These are phyloP conservation scores for Steinernema feltiae DNA, from an alignment of 1,140 invertebrate genomes.

Conservation along the genomic window DNA sequence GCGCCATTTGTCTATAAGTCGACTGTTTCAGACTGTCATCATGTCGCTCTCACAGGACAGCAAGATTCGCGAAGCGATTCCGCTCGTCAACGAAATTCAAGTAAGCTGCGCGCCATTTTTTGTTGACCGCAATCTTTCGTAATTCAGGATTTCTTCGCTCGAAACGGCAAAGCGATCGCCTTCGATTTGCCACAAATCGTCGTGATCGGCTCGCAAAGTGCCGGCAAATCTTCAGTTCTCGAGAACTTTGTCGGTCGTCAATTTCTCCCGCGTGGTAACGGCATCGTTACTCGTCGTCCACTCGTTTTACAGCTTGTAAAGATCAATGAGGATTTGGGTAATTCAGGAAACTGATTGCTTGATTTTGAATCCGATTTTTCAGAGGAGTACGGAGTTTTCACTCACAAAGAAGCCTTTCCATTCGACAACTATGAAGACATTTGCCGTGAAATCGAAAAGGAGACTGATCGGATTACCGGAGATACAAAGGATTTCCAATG, in stretches of 20 bases:
- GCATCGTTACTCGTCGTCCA: constrained; percentile 91
- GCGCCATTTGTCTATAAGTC: background rate
- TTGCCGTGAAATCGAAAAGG: constrained; percentile 77
- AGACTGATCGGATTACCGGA: constrained; percentile 88
- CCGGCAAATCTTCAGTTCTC: constrained; percentile 97
- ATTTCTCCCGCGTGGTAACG: constrained; percentile 89
- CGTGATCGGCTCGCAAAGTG: constrained; percentile 97
- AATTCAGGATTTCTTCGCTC: constrained; percentile 61
- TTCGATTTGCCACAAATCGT: constrained; percentile 96
- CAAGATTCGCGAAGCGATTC: constrained; percentile 65
- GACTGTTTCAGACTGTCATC: background rate
- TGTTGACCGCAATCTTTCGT: too few species aligned
- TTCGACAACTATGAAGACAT: constrained; percentile 88
- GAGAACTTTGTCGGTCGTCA: constrained; percentile 95
- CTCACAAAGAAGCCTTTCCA: constrained; percentile 81
- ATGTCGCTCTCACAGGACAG: background rate
- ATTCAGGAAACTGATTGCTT: constrained; percentile 4
- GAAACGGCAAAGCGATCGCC: constrained; percentile 76
- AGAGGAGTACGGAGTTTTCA: constrained; percentile 85
- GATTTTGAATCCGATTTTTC: background rate
- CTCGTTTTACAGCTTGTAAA: constrained; percentile 87
- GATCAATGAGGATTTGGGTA: constrained; percentile 67
- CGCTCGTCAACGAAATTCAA: constrained; percentile 98
- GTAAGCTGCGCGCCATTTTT: constrained; percentile 99
- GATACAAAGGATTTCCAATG: constrained; percentile 87